Evolutionary conservation across 2,113 vertebrate species (phyloP).

Genomic region (western clawed frog (Xenopus tropicalis)): UCB_Xtro_10.0 CM004444.2:108221001-108221500

Average conservation of each 20-base stretch:
- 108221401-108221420: neutral
- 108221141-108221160: constrained; percentile 18
- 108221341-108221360: too few species aligned
- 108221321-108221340: too few species aligned
- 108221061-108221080: constrained; percentile 46
- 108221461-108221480: neutral
- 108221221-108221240: constrained; percentile 24
- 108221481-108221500: neutral
- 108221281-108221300: too few species aligned
- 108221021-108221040: constrained; percentile 41
- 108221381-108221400: neutral
- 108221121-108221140: constrained; percentile 31
- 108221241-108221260: too few species aligned
- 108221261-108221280: too few species aligned
- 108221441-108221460: neutral
- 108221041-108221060: constrained; percentile 43
- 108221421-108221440: neutral
- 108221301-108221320: too few species aligned
- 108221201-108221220: constrained; percentile 15
- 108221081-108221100: constrained; percentile 40
- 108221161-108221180: constrained; percentile 24
- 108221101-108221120: constrained; percentile 40
- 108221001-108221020: constrained; percentile 35
- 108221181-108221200: constrained; percentile 12
- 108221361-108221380: neutral